Evolutionary conservation across 2,797 vertebrate genomes (phyloP).

Genomic region (Cryptoprocta ferox): DNA sequence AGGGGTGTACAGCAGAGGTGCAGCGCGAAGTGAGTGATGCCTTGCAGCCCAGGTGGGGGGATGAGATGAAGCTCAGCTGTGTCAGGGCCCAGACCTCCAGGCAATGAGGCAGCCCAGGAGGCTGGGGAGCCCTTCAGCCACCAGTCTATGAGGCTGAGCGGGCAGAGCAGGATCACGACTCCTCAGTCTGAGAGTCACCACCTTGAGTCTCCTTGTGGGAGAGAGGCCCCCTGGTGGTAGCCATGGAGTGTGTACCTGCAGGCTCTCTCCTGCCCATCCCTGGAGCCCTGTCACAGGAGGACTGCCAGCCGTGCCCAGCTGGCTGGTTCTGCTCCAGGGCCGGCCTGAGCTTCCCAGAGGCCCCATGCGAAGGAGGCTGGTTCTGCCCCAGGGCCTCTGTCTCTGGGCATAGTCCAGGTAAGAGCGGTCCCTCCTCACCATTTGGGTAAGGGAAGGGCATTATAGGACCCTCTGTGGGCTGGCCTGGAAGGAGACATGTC

Average conservation of each 20-base stretch:
- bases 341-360: slow-evolving; percentile 86
- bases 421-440: neutral
- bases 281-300: slow-evolving; percentile 83
- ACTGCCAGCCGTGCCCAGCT: slow-evolving; percentile 82
- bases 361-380: slow-evolving; percentile 91
- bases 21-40: neutral
- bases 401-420: slow-evolving; percentile 86
- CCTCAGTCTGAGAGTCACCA: fast-evolving
- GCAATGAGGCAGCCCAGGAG: neutral
- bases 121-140: neutral
- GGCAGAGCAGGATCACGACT: neutral
- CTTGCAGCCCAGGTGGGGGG: neutral
- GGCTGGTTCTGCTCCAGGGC: slow-evolving; percentile 85
- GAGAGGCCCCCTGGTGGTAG: neutral
- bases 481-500: neutral
- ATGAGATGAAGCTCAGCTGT: neutral
- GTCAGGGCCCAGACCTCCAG: neutral
- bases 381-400: slow-evolving; percentile 92
- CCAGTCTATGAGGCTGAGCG: neutral
- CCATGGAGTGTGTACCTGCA: slow-evolving; percentile 68
- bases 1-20: neutral
- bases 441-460: neutral
- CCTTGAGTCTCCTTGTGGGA: neutral
- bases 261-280: slow-evolving; percentile 88
- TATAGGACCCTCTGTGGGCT: neutral